Percentiles rank a stretch among this genome's conserved stretches.
phyloP scores from a whole-genome alignment of 1,140 invertebrate species.

The Pararge aegeria region DNA sequence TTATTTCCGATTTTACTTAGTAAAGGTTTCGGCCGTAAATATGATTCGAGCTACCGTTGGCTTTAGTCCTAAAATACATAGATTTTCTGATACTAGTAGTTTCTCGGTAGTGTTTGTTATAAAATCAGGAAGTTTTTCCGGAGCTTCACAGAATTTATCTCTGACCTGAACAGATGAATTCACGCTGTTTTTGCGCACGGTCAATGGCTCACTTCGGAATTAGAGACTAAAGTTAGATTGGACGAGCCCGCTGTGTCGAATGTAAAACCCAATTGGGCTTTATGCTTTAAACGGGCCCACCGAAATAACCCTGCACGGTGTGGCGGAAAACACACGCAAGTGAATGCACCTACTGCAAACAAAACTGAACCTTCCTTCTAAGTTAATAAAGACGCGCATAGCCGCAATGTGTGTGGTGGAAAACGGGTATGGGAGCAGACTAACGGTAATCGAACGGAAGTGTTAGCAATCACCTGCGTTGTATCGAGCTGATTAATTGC shows the following conservation, averaged over 20 bases:
- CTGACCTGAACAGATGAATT: constrained; percentile 30
- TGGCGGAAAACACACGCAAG: constrained; percentile 30
- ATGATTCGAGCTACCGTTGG: too few species aligned
- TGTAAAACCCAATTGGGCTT: constrained; percentile 72
- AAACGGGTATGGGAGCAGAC: constrained; percentile 29
- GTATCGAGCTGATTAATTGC: constrained; percentile 38
- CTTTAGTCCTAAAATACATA: too few species aligned
- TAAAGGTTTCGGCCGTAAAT: too few species aligned
- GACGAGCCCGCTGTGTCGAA: constrained; percentile 56
- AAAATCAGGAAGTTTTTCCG: neutral
- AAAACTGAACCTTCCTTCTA: constrained; percentile 28
- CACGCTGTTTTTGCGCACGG: constrained; percentile 41
- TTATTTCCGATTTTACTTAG: too few species aligned
- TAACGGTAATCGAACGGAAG: constrained; percentile 63
- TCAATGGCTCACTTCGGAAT: constrained; percentile 43
- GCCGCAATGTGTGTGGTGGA: constrained; percentile 1
- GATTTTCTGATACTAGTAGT: too few species aligned
- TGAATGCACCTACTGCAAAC: neutral
- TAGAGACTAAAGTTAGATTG: constrained; percentile 66
- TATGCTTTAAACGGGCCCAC: constrained; percentile 62
- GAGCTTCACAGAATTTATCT: constrained; percentile 16
- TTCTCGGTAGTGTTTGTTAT: too few species aligned
- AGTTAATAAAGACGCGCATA: constrained; percentile 2
- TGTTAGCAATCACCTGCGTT: constrained; percentile 68
- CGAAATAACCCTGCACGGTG: constrained; percentile 51